These are phyloP conservation scores for Asarcornis scutulata DNA, from an alignment of 2,113 vertebrate genomes.

Conservation along the genomic window DNA sequence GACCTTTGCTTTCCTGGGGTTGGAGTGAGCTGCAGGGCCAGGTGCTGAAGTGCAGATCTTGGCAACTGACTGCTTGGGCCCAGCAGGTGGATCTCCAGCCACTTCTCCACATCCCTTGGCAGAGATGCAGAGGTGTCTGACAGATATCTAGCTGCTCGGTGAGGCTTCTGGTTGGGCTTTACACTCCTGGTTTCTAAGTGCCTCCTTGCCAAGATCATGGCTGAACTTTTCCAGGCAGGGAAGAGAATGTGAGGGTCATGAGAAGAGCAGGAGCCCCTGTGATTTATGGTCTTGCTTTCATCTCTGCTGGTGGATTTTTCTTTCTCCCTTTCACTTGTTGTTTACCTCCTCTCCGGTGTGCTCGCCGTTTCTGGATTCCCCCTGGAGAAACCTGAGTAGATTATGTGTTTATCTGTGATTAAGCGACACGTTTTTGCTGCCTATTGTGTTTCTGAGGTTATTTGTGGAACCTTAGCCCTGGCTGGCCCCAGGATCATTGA, in stretches of 20 bases:
- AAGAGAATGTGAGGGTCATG: not conserved
- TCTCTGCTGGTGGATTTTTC: not conserved
- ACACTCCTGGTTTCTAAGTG: not conserved
- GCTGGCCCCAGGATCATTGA: not conserved
- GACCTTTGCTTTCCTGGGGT: not conserved
- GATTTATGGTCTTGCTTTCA: not conserved
- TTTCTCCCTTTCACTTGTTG: constrained; percentile 2
- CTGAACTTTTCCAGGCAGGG: not conserved
- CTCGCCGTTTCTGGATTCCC: constrained; percentile 37
- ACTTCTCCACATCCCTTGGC: not conserved
- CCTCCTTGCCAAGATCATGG: not conserved
- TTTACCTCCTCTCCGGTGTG: constrained; percentile 28
- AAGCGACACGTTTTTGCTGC: not conserved
- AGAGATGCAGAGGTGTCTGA: not conserved
- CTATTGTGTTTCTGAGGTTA: constrained; percentile 39
- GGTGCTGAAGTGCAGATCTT: not conserved
- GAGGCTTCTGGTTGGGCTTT: not conserved
- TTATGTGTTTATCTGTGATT: constrained; percentile 36
- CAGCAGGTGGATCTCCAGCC: not conserved
- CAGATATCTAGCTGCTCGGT: not conserved
- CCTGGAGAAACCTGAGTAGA: constrained; percentile 40
- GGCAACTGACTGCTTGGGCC: not conserved
- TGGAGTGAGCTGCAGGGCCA: not conserved
- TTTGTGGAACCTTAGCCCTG: not conserved
- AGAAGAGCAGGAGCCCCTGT: not conserved